Evolutionary conservation across 37 sponge, comb jelly and placozoan genomes (phyloP), one percentile per base, ranked within the genome.

Genomic region (Oopsacas minuta): DNA sequence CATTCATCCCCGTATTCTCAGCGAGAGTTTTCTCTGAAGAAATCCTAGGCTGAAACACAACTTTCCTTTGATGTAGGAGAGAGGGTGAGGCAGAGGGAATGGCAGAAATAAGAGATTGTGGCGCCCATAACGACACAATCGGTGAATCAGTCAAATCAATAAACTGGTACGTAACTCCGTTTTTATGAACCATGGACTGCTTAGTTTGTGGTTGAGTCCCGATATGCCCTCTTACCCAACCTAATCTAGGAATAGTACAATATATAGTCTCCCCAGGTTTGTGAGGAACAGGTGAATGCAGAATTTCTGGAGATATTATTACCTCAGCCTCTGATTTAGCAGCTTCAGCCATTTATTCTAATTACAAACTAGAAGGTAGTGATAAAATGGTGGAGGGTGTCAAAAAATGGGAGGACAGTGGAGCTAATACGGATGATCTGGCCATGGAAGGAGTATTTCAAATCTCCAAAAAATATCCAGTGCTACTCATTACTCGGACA

Each of bases 101-200:
- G 22, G 7, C 22, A 10, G 75, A 61, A 25, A 61, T 25, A 7
- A 61, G 7, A 61, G 75, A 61, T 61, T 61, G 22, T n/a, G 75
- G 75, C 75, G 75, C 75, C 75, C 75, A 61, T n/a, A 61, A 61
- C 22, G 75, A 61, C 1, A 61, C 75, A n/a, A 61, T 61, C 1
- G 75, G 75, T 5, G 75, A 25, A n/a, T 3, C 28, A 25, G 17
- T 25, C 28, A 61, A n/a, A n/a, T 61, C 75, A 10, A 61, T 25
- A 34, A 61, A 61, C 75, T 61, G 75, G 22, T 61, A 61, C 3
- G 75, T 25, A 3, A 34, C 28, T 3, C 75, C 75, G 22, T 61
- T 61, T 34, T 61, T 10, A 10, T 12, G 7, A n/a, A 61, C 75
- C 20, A 3, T 10, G 22, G 75, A n/a, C 22, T 32, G 22, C 7